Percentiles rank a stretch among this genome's conserved stretches.
Evolutionary conservation across 2,888 invertebrate species (phyloP).

Genomic region (Hanleya hanleyi): DNA sequence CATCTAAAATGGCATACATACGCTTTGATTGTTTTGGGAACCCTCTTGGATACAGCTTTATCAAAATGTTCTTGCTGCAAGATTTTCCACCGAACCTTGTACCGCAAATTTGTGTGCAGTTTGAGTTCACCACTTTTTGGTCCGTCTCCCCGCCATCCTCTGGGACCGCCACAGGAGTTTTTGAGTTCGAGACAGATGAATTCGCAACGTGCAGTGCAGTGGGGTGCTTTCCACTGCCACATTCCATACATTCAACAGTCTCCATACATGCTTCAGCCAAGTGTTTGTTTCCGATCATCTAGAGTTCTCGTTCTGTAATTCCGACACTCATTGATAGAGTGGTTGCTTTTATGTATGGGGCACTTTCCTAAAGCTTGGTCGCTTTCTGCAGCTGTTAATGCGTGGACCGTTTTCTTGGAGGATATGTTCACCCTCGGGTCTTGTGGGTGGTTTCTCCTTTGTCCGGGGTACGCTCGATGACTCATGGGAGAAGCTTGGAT

Average conservation of each 20-base stretch:
- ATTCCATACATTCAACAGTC: conserved; percentile 7
- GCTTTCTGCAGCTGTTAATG: not conserved
- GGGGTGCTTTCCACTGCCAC: conserved; percentile 2
- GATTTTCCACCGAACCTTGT: conserved; percentile 18
- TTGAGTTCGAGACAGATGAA: too few species aligned
- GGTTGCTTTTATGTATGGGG: conserved; percentile 18
- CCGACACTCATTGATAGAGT: conserved; percentile 13
- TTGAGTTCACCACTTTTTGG: not conserved
- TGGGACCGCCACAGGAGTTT: not conserved
- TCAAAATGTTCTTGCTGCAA: conserved; percentile 23
- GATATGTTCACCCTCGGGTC: not conserved
- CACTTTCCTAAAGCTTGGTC: not conserved
- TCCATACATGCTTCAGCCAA: not conserved
- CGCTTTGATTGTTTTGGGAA: not conserved
- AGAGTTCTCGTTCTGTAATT: not conserved
- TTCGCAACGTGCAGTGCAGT: conserved; percentile 12
- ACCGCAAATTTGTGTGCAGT: conserved; percentile 25
- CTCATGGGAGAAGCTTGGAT: conserved; percentile 16
- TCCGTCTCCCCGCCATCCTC: conserved; percentile 23
- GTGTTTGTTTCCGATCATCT: conserved; percentile 14
- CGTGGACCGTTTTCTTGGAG: not conserved
- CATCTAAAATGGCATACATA: conserved; percentile 29
- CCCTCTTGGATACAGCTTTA: conserved; percentile 12
- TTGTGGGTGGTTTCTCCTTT: too few species aligned
- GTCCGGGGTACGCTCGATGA: not conserved